Conservation (phyloP, 2,888 invertebrate genomes). For the Caenorhabditis zanzibari region DNA sequence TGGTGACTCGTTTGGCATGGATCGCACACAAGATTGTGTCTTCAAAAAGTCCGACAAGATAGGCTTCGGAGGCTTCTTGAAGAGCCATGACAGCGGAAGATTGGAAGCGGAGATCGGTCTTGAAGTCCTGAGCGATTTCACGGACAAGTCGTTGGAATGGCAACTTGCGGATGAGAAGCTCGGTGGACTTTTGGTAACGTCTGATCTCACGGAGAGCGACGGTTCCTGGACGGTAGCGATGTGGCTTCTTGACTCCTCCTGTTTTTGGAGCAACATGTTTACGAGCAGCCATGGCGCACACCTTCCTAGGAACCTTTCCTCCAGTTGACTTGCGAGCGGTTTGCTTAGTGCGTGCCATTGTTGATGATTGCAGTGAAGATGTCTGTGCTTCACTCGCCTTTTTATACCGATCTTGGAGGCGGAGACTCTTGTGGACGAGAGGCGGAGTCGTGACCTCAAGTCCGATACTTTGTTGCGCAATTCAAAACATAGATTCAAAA, state of each 20-base stretch:
- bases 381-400: too few relatives aligned
- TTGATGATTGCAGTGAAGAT: too few relatives aligned
- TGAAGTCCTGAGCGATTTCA: constrained; percentile 75
- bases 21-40: constrained; percentile 97
- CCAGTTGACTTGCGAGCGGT: too few relatives aligned
- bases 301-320: too few relatives aligned
- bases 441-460: too few relatives aligned
- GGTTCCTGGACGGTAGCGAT: constrained; percentile 96
- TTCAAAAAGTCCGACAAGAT: constrained; percentile 93
- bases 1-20: constrained; percentile 83
- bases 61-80: constrained; percentile 86
- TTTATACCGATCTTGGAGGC: too few relatives aligned
- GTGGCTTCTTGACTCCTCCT: constrained; percentile 92
- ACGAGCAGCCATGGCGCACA: too few relatives aligned
- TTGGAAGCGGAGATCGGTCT: constrained; percentile 73
- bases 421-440: too few relatives aligned
- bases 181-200: constrained; percentile 96
- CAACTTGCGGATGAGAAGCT: constrained; percentile 84
- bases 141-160: constrained; percentile 74
- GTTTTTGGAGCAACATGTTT: too few relatives aligned
- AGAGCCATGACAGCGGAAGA: constrained; percentile 64
- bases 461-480: too few relatives aligned
- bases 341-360: too few relatives aligned
- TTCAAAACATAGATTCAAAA: too few relatives aligned
- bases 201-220: constrained; percentile 97